Evolutionary conservation across 1,140 invertebrate genomes (phyloP).

Genomic region (Magallana ariakensis): DNA sequence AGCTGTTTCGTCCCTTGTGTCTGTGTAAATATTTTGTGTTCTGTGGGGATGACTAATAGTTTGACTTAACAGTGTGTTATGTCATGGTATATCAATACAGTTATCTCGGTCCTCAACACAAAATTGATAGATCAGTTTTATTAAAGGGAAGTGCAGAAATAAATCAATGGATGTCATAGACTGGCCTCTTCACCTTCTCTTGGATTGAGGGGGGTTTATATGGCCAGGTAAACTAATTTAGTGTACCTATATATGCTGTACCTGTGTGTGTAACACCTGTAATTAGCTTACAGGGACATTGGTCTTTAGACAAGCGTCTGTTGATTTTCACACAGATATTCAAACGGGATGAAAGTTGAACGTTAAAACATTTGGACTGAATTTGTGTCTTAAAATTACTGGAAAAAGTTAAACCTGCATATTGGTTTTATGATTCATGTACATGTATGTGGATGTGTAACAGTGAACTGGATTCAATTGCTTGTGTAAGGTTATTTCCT

Average conservation of each 20-base stretch:
- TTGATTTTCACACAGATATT: neutral
- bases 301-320: neutral
- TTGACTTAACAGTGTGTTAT: neutral
- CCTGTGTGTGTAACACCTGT: conserved; percentile 22
- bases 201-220: conserved; percentile 1
- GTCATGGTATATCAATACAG: neutral
- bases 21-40: neutral
- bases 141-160: neutral
- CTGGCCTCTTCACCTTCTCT: neutral
- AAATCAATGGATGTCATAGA: neutral
- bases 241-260: conserved; percentile 14
- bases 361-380: neutral
- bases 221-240: conserved; percentile 34
- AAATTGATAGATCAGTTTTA: conserved; percentile 2
- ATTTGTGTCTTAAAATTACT: neutral
- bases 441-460: no score
- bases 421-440: no score
- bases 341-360: neutral
- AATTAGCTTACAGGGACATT: conserved; percentile 31
- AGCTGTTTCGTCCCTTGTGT: neutral
- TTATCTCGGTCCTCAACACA: neutral
- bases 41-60: neutral
- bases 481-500: no score
- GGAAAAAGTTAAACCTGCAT: neutral
- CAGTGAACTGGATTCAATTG: no score